Conservation (phyloP, 2,113 vertebrate genomes). For the Corvus hawaiiensis region DNA sequence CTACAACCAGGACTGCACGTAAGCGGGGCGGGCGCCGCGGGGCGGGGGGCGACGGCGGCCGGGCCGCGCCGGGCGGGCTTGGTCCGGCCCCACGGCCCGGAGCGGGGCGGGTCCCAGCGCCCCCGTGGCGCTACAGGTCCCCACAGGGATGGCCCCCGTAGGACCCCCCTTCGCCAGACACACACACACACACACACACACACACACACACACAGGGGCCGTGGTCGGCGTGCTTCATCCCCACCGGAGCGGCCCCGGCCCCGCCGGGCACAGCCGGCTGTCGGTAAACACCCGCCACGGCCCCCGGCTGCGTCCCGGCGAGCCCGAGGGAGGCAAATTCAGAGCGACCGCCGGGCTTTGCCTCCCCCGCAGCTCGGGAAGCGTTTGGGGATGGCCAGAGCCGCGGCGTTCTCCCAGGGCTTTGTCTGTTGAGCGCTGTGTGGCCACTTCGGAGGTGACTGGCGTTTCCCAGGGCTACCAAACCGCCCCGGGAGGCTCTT, state of each 20-base stretch:
- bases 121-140: not conserved
- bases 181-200: not conserved
- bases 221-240: accelerated
- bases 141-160: not conserved
- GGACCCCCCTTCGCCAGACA: not conserved
- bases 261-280: not conserved
- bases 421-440: not conserved
- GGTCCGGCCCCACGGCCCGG: not conserved
- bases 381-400: accelerated
- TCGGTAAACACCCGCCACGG: not conserved
- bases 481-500: accelerated
- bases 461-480: not conserved
- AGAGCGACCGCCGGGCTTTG: accelerated
- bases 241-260: not conserved
- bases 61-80: not conserved
- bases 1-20: no score
- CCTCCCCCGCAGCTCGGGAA: not conserved
- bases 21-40: no score
- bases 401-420: accelerated
- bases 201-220: not conserved
- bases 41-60: not conserved
- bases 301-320: not conserved
- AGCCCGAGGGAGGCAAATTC: not conserved
- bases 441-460: accelerated
- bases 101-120: not conserved